Base-by-base conservation (phyloP, 2,888 invertebrate species). In the Synanthedon vespiformis region DNA sequence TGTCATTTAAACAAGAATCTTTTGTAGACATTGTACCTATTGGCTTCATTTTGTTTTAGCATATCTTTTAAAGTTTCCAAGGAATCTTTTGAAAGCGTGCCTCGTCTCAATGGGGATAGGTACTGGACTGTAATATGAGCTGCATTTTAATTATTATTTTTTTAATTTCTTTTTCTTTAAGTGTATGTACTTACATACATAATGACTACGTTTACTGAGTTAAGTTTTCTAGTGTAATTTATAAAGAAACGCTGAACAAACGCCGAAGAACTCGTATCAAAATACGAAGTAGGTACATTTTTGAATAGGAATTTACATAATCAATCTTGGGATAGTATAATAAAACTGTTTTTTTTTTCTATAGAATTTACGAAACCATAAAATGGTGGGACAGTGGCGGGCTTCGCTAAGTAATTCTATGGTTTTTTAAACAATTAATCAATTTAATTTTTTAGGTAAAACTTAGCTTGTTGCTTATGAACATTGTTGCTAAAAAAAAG, bases 61-160 rank as follows among this genome's bases (percentile, higher is more conserved):
- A 60, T n/a, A n/a, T 64, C 61, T 65, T 63, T 58, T 61, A 52
- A 58, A 61, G 56, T 70, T 75, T 79, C 71, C 72, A 54, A 65
- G 60, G 62, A 57, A 62, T 54, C 55, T 65, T 77, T 80, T 68
- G 60, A 66, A 80, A 80, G 74, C 75, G 67, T 72, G 75, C 76
- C 73, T 79, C 74, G 2, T 68, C 66, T 75, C 70, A 68, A 72
- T 68, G 74, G 69, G 6, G 34, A 34, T 60, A 69, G 61, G 64
- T n/a, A 48, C 16, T 62, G 58, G 68, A 63, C 66, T 74, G 71
- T 64, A 63, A 77, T 79, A 77, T 61, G 81, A 78, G 81, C 79
- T 82, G 84, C 83, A 85, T 86, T 84, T 82, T 77, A 84, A 86
- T 77, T 34, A n/a, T n/a, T n/a, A n/a, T 8, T 34, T 34, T 10